Evolutionary conservation across 1,140 invertebrate genomes (phyloP).

Genomic region (Ceratina japonica): DNA sequence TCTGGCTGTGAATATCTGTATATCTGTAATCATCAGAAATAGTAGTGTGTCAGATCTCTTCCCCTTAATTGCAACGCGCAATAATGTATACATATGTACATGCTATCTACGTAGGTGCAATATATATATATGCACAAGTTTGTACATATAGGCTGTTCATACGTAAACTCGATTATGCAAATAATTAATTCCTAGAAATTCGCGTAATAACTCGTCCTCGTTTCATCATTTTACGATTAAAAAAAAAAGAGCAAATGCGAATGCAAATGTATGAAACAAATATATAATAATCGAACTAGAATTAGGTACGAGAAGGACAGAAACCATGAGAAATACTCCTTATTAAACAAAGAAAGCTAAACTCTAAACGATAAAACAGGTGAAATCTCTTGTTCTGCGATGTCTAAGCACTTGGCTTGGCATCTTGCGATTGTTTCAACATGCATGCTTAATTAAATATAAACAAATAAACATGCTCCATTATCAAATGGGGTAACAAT

Average conservation of each 20-base stretch:
- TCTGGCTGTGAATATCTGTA: no score
- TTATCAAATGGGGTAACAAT: background rate
- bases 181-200: no score
- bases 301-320: background rate
- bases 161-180: background rate
- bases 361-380: background rate
- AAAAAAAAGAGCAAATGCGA: no score
- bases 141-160: background rate
- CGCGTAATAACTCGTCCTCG: no score
- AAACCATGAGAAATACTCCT: background rate
- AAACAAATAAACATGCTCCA: background rate
- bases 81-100: background rate
- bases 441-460: background rate
- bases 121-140: conserved; percentile 1
- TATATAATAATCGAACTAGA: background rate
- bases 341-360: background rate
- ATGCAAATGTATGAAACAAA: background rate
- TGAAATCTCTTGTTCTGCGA: background rate
- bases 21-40: no score
- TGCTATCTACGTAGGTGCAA: background rate
- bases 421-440: no score
- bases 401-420: background rate
- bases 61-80: no score
- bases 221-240: no score
- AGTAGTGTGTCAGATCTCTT: no score